Conservation (phyloP, 2,888 invertebrate genomes). For the Metellina segmentata region DNA sequence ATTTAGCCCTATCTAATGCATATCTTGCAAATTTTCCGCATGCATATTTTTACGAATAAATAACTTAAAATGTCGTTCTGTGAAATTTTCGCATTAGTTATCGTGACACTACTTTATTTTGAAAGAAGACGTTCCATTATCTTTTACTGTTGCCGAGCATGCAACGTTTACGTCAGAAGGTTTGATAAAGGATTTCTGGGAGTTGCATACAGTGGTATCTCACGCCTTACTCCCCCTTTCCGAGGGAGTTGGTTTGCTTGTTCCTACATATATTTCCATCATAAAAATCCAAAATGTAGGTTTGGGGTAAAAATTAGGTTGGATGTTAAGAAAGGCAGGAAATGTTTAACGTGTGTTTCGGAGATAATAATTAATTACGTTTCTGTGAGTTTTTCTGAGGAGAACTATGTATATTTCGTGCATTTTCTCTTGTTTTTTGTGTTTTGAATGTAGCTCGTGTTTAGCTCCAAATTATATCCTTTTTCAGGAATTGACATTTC, state of each 20-base stretch:
- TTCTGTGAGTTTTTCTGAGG: no score
- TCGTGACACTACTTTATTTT: slow-evolving; percentile 52
- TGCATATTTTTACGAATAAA: slow-evolving; percentile 20
- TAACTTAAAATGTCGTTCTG: slow-evolving; percentile 41
- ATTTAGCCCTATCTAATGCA: neutral
- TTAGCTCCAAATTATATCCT: no score
- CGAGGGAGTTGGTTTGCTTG: neutral
- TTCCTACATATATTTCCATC: neutral
- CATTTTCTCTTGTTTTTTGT: no score
- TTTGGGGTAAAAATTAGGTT: no score
- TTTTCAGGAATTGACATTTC: no score
- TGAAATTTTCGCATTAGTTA: slow-evolving; percentile 35
- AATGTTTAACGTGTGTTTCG: no score
- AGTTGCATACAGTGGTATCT: slow-evolving; percentile 5
- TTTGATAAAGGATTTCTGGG: slow-evolving; percentile 36
- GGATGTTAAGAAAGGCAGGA: no score
- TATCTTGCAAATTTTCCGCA: neutral
- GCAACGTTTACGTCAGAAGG: slow-evolving; percentile 38
- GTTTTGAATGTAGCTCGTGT: no score
- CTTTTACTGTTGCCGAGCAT: slow-evolving; percentile 57
- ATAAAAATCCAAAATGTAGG: no score
- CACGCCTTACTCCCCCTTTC: neutral
- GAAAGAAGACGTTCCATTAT: slow-evolving; percentile 60
- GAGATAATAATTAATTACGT: no score
- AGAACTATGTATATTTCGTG: no score